These are phyloP conservation scores for Cyclura pinguis DNA, from an alignment of 2,797 vertebrate genomes.

Conservation along the genomic window DNA sequence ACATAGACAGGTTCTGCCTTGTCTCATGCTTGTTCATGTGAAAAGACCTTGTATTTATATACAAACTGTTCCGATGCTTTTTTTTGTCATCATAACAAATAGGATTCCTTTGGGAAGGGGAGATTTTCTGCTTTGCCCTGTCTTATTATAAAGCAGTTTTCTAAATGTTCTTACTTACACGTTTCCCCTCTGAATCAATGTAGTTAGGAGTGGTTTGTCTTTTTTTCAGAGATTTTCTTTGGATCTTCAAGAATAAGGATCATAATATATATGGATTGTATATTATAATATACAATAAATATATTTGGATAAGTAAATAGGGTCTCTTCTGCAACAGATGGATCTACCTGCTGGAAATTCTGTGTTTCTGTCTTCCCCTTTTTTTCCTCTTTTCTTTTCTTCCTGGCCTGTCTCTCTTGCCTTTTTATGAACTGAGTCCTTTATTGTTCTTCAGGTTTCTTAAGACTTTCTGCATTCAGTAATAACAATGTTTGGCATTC, in stretches of 20 bases:
- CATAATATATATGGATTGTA: too few species aligned
- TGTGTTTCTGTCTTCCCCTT: too few species aligned
- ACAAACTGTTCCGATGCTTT: neutral
- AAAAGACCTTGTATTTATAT: neutral
- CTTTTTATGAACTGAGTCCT: conserved; percentile 2
- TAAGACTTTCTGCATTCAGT: conserved; percentile 17
- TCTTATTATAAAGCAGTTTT: neutral
- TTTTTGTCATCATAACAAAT: neutral
- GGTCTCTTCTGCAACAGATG: neutral
- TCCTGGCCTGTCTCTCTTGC: neutral
- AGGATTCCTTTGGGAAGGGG: neutral
- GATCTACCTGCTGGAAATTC: neutral
- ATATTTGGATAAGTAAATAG: neutral
- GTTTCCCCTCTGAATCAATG: neutral
- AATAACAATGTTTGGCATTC: conserved; percentile 27
- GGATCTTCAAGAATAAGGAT: neutral
- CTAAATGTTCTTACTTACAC: neutral
- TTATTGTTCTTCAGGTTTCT: conserved; percentile 16
- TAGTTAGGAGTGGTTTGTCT: neutral
- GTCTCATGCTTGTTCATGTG: neutral
- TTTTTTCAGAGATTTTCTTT: neutral
- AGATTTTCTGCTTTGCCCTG: too few species aligned
- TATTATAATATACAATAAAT: too few species aligned
- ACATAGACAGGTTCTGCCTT: neutral
- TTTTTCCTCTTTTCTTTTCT: neutral